Percentiles rank a stretch among this genome's conserved stretches.
Conservation (phyloP, 2,113 vertebrate genomes). For the Alosa alosa region DNA sequence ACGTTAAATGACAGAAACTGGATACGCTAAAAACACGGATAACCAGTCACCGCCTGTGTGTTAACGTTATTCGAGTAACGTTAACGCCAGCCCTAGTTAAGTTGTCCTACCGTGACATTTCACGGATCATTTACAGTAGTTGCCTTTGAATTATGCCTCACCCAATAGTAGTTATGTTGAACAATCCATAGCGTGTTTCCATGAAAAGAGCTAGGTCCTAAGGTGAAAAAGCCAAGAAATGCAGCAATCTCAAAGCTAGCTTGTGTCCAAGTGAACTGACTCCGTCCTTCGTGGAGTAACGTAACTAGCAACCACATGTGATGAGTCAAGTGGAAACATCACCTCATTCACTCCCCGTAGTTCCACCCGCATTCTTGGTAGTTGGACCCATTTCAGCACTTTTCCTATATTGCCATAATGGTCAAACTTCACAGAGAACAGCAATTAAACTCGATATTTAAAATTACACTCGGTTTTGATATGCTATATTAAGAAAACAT, state of each 20-base stretch:
- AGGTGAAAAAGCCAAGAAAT: neutral
- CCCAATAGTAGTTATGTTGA: slow-evolving; percentile 7
- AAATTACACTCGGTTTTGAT: neutral
- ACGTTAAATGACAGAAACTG: neutral
- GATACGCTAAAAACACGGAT: neutral
- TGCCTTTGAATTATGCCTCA: neutral
- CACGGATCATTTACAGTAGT: neutral
- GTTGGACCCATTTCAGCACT: neutral
- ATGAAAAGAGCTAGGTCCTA: neutral
- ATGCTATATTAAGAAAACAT: neutral
- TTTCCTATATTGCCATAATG: neutral
- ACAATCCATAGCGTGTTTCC: neutral
- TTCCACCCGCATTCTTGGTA: slow-evolving; percentile 16
- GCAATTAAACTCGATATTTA: neutral
- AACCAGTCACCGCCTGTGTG: neutral
- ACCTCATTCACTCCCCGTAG: slow-evolving; percentile 7
- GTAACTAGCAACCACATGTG: neutral
- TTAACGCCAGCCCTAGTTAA: neutral
- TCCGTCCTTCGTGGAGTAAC: neutral
- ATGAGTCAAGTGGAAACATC: slow-evolving; percentile 41
- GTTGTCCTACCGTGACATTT: neutral
- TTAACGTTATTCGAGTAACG: neutral
- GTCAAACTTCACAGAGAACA: neutral
- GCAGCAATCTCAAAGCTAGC: neutral
- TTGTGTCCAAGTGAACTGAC: neutral